These are phyloP conservation scores for Aricia artaxerxes DNA, from an alignment of 2,888 invertebrate species.

Conservation along the genomic window DNA sequence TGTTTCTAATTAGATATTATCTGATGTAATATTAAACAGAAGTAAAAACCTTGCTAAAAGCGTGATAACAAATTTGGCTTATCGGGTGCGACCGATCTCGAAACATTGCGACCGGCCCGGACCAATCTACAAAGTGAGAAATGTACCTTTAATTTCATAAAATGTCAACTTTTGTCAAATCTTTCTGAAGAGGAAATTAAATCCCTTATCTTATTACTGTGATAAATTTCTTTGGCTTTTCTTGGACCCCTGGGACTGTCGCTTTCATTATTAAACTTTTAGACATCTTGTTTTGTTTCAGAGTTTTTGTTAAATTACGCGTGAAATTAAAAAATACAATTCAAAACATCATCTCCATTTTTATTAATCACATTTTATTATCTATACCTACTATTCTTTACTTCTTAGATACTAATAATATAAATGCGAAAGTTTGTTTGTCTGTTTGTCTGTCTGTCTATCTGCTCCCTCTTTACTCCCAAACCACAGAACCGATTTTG, in stretches of 20 bases:
- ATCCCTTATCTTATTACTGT: conserved; percentile 59
- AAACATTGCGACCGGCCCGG: neutral
- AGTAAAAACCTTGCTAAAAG: neutral
- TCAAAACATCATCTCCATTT: neutral
- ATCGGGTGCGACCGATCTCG: conserved; percentile 17
- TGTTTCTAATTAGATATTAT: neutral
- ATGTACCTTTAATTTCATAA: conserved; percentile 52
- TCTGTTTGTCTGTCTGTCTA: too few relatives aligned
- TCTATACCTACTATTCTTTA: neutral
- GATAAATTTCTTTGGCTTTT: conserved; percentile 61
- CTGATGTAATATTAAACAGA: neutral
- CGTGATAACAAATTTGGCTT: neutral
- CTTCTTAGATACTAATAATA: too few relatives aligned
- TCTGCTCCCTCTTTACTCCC: too few relatives aligned
- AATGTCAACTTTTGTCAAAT: conserved; percentile 60
- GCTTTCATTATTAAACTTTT: conserved; percentile 41
- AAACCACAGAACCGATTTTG: too few relatives aligned
- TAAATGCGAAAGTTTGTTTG: too few relatives aligned
- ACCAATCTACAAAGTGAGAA: conserved; percentile 33
- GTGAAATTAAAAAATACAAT: neutral
- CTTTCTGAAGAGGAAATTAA: conserved; percentile 68
- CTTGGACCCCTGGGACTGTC: conserved; percentile 46
- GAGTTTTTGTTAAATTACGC: conserved; percentile 33
- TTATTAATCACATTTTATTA: neutral
- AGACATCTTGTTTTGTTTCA: conserved; percentile 32